Evolutionary conservation across 2,888 invertebrate genomes (phyloP), one percentile per base, ranked within the genome.

Genomic region (Pediacus dermestoides): DNA sequence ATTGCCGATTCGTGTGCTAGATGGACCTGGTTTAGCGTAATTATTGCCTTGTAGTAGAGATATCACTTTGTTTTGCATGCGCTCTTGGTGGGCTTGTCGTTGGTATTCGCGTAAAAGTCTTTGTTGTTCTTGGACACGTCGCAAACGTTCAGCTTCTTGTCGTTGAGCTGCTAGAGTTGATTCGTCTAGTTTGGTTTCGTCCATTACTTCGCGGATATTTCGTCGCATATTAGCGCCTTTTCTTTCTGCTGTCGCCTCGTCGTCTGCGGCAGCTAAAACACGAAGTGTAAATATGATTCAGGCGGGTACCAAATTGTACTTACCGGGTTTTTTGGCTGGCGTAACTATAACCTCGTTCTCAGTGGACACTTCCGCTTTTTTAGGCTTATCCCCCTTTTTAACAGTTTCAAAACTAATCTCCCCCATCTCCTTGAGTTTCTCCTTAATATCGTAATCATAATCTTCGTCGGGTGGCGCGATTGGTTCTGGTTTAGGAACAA

Each of bases 201-300:
- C 88, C 81, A 94, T 85, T 4, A 95, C 93, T 71, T 94, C 92
- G 38, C 94, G 79, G 53, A 92, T 92, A 62, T 92, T 92, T 44
- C 88, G 78, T 23, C 92, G 75, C 61, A 90, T 77, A 66, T 85
- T 86, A 9, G 52, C 52, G n/a, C 58, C 61, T 44, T 60, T 61
- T n/a, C 56, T 51, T 33, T 56, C 50, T 1, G 50, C 50, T 9
- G 57, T 45, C 25, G 50, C 48, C 27, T 64, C 64, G 23, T 60
- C 60, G 6, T 55, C 58, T 16, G 42, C 48, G n/a, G 41, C 38
- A 34, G 58, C 61, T 60, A 33, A 61, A 58, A 44, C 37, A 27
- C n/a, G 21, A 13, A 11, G 14, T 16, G 15, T 18, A 35, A 34
- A 13, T 13, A 14, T n/a, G 23, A 9, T 33, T 11, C n/a, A 34